Evolutionary conservation across 1,140 invertebrate genomes (phyloP), one percentile per base, ranked within the genome.

Genomic region (Drosophila nasuta): DNA sequence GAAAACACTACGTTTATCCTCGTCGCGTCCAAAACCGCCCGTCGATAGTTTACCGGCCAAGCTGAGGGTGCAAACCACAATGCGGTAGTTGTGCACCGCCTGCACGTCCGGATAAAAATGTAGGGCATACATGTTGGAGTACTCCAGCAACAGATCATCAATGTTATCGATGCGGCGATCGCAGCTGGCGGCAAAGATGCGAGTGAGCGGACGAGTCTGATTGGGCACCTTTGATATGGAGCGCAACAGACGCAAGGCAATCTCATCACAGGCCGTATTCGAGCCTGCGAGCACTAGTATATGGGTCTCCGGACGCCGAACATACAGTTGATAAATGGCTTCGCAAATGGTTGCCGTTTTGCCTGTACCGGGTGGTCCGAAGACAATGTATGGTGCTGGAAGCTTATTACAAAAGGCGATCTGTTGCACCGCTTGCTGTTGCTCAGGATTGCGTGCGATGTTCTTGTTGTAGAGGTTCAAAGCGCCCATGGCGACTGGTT

Each of bases 321-420:
- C 93, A 75, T 74, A 94, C 82, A 93, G 93, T 86, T 88, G 93
- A 59, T 81, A 77, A 25, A 97, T 95, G 6, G 95, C 93, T 92
- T 97, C 96, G 5, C 97, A 95, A n/a, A 97, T 77, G 3, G 96
- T 97, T 0, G 96, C 94, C 17, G 96, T 97, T 93, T 97, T 97
- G 0, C 96, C 96, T 1, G 96, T 97, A 2, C 91, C 96, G 41
- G 96, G 96, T 33, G 96, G 96, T 2, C 96, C 96, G 93, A 96
- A 96, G 35, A 97, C 93, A 49, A 97, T 94, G 70, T 96, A 97
- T 0, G 96, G 96, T 4, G 95, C 92, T 2, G 96, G 95, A 13
- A 94, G 90, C 10, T 93, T 93, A 5, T 93, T 91, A 38, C 93
- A 94, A 41, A 92, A 71, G 1, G 96, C 78, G 56, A 97, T 95